A percentile compares a stretch with the other conserved stretches of the same genome.
Evolutionary conservation across 2,113 vertebrate species (phyloP).

Genomic region (Clinocottus analis): DNA sequence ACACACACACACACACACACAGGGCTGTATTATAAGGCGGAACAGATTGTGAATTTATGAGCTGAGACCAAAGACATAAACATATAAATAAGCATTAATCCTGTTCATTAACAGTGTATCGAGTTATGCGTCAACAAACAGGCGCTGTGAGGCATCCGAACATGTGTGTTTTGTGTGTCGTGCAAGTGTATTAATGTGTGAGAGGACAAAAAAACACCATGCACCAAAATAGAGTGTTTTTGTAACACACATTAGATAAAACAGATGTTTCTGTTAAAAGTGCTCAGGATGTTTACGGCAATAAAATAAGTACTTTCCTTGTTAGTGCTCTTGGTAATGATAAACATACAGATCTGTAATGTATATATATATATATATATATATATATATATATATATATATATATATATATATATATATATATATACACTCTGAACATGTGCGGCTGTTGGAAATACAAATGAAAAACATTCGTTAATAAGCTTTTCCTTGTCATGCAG

Average conservation of each 20-base stretch:
- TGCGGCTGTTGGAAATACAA: neutral
- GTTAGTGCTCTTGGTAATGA: neutral
- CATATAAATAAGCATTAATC: constrained; percentile 32
- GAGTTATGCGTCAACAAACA: constrained; percentile 15
- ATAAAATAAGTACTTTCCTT: neutral
- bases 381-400: no score
- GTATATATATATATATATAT: no score
- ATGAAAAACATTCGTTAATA: neutral
- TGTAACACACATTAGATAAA: neutral
- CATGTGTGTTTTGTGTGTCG: neutral
- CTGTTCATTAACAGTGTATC: constrained; percentile 25
- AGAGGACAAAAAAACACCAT: neutral
- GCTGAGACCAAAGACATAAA: constrained; percentile 42
- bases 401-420: no score
- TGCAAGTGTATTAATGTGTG: neutral
- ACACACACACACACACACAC: constrained; percentile 10
- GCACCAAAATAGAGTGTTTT: neutral
- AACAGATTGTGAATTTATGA: constrained; percentile 56
- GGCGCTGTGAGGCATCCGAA: neutral
- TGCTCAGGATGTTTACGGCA: neutral
- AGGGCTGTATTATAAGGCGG: constrained; percentile 51
- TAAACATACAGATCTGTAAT: constrained; percentile 5
- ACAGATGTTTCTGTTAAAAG: constrained; percentile 13
- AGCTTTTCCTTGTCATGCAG: constrained; percentile 19
- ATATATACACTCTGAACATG: neutral